phyloP scores from a whole-genome alignment of 2,888 invertebrate species.

The Strigamia transsilvanica region DNA sequence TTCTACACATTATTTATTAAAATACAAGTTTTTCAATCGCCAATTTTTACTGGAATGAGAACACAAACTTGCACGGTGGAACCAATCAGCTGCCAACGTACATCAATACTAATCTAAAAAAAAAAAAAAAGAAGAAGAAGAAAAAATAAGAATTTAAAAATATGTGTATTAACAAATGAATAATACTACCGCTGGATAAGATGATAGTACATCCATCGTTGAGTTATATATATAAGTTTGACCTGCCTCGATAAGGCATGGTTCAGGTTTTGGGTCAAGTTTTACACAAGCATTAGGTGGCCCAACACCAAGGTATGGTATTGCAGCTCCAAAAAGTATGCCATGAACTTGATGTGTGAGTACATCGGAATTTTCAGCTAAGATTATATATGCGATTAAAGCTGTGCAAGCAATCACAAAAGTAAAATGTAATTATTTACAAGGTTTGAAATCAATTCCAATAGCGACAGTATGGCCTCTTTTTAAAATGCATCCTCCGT shows the following conservation, averaged over 20 bases:
- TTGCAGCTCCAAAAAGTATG: neutral
- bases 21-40: neutral
- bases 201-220: neutral
- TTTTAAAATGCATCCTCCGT: slow-evolving; percentile 14
- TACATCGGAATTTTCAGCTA: neutral
- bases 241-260: neutral
- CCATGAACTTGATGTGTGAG: slow-evolving; percentile 23
- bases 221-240: neutral
- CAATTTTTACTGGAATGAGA: slow-evolving; percentile 11
- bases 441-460: slow-evolving; percentile 32
- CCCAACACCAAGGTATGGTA: neutral
- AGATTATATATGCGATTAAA: neutral
- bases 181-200: slow-evolving; percentile 19
- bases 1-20: too few relatives aligned
- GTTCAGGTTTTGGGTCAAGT: neutral
- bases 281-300: neutral
- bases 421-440: neutral
- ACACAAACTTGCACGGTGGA: slow-evolving; percentile 1
- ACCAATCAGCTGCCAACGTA: slow-evolving; percentile 29
- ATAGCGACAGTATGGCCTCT: neutral
- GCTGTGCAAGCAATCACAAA: neutral
- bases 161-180: neutral
- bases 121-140: neutral
- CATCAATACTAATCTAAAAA: slow-evolving; percentile 1
- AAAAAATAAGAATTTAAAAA: neutral